These are phyloP conservation scores for Dicranocentrus wangi DNA, from an alignment of 2,888 invertebrate genomes.

Conservation along the genomic window DNA sequence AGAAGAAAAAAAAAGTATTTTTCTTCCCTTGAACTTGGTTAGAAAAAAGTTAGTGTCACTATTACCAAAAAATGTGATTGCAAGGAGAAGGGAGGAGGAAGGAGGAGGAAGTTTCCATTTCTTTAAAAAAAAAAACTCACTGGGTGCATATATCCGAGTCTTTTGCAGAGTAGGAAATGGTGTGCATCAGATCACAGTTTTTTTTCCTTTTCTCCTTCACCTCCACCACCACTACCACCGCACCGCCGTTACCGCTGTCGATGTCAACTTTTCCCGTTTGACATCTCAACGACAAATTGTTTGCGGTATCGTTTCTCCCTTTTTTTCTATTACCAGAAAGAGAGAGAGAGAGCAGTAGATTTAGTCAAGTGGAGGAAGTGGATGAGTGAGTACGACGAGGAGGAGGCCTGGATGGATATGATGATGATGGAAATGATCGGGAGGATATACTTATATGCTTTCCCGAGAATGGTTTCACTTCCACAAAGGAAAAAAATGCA, in stretches of 20 bases:
- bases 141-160: too few species aligned
- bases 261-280: constrained; percentile 47
- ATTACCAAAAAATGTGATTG: constrained; percentile 36
- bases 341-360: too few species aligned
- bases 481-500: constrained; percentile 18
- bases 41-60: constrained; percentile 22
- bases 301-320: constrained; percentile 34
- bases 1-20: not conserved
- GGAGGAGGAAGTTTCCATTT: too few species aligned
- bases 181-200: too few species aligned
- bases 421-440: constrained; percentile 2
- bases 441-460: not conserved
- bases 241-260: constrained; percentile 31
- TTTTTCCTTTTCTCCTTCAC: not conserved
- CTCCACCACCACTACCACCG: not conserved
- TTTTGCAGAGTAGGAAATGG: too few species aligned
- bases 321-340: too few species aligned
- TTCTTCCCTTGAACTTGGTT: constrained; percentile 17
- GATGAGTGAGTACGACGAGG: too few species aligned
- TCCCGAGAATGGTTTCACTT: constrained; percentile 5
- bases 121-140: too few species aligned
- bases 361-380: not conserved
- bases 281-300: constrained; percentile 54
- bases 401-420: not conserved
- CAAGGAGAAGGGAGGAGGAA: constrained; percentile 4